Conservation (phyloP, 2,888 invertebrate species). For the Pantelozetes paolii region DNA sequence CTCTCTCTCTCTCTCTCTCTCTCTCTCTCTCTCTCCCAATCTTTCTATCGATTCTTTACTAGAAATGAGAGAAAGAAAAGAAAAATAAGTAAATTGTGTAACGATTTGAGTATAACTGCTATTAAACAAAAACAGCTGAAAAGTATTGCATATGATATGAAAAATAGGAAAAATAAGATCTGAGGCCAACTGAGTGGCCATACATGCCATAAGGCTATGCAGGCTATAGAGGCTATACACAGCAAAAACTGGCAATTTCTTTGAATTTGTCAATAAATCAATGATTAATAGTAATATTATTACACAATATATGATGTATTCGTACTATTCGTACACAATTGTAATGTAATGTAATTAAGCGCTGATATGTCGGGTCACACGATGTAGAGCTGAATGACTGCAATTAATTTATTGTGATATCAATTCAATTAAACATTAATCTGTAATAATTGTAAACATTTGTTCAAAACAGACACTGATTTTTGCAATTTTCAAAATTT, state of each 20-base stretch:
- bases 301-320: slow-evolving; percentile 2
- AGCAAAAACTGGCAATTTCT: neutral
- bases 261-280: slow-evolving; percentile 1
- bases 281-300: slow-evolving; percentile 27
- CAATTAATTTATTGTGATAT: slow-evolving; percentile 38
- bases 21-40: slow-evolving; percentile 1
- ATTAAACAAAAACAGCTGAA: neutral
- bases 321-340: slow-evolving; percentile 30
- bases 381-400: slow-evolving; percentile 8
- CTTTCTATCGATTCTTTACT: neutral
- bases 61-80: slow-evolving; percentile 1
- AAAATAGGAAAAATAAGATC: neutral
- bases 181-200: too few relatives aligned
- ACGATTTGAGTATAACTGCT: slow-evolving; percentile 21
- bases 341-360: slow-evolving; percentile 35
- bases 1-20: slow-evolving; percentile 9
- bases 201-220: too few relatives aligned
- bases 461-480: neutral
- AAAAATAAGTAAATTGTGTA: slow-evolving; percentile 32
- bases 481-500: neutral
- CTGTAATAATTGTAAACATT: slow-evolving; percentile 22
- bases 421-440: neutral
- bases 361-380: slow-evolving; percentile 32
- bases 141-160: neutral
- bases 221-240: too few relatives aligned